Base-by-base conservation (phyloP, 2,797 vertebrate species). In the Coregonus suidteri region DNA sequence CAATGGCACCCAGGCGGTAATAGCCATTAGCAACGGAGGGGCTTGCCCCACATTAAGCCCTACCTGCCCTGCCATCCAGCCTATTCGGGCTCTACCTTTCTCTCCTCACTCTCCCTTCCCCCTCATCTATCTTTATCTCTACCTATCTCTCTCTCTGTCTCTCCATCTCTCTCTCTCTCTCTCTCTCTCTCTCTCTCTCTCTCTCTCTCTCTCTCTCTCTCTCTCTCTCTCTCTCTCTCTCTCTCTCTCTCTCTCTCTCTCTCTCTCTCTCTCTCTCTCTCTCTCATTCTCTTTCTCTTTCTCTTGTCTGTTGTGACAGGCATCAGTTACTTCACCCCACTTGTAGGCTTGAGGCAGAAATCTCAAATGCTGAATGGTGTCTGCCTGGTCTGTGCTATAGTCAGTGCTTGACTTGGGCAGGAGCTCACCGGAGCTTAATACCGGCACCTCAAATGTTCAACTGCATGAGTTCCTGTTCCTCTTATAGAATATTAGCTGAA, bases 1-100 rank as follows among this genome's bases (percentile, higher is more conserved):
- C 92, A 95, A 94, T 91, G 85, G 89, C 83, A 84, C 76, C 85
- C 86, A 91, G 91, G 89, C 90, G 80, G 90, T 91, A 89, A 90
- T 88, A 89, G 91, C 90, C 88, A 91, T 93, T 93, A 93, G 90
- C 84, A 87, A 82, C 82, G 86, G 83, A 92, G 87, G 81, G 91
- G 82, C 77, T 86, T 84, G 83, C 81, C 86, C 88, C 78, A 81
- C 77, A 83, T 71, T 82, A 80, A 80, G 83, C 76, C 73, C 84
- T 77, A 80, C 86, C 87, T 90, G 87, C 78, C 82, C 73, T 53
- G 37, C 41, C 14, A 15, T 52, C 9, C 31, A 52, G 47, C 41
- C 69, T 25, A 30, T 30, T 52, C 18, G 51, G n/a, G 18, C 20
- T 52, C 47, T 25, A 30, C 51, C 20, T 30, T 72, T 30, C 51